phyloP scores from a whole-genome alignment of 2,797 vertebrate genomes.

The Nasua narica region DNA sequence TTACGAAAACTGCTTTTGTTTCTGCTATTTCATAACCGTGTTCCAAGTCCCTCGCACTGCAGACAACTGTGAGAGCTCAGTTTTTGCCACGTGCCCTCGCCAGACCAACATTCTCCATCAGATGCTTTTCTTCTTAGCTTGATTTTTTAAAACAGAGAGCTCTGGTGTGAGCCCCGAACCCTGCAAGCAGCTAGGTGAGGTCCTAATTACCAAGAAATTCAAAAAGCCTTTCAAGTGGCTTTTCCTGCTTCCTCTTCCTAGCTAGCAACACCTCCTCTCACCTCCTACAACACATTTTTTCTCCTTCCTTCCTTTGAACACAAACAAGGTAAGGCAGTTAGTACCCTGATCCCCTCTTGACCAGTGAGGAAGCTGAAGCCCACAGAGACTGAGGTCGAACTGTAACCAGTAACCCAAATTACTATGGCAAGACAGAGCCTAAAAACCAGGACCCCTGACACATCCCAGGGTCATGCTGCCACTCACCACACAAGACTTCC shows the following conservation, averaged over 20 bases:
- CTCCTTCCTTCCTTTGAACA: not conserved
- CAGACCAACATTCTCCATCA: not conserved
- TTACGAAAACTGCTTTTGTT: not conserved
- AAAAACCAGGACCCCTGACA: not conserved
- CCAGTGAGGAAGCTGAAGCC: not conserved
- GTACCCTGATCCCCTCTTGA: not conserved
- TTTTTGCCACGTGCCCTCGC: not conserved
- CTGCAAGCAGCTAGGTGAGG: not conserved
- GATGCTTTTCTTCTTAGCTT: not conserved
- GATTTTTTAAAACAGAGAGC: slow-evolving; percentile 16
- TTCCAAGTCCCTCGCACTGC: not conserved
- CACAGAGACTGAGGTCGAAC: not conserved
- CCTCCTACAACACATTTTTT: not conserved
- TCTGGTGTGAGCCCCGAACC: not conserved
- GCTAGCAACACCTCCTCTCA: not conserved
- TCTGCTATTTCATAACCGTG: not conserved
- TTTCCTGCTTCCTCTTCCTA: not conserved
- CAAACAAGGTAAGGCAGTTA: not conserved
- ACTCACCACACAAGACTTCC: not conserved
- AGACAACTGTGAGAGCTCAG: not conserved
- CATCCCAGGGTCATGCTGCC: not conserved
- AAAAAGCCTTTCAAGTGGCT: not conserved
- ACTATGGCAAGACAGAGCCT: not conserved
- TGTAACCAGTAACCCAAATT: not conserved
- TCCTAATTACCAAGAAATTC: not conserved